phyloP scores from a whole-genome alignment of 2,113 vertebrate genomes.

The Ptyas mucosa region DNA sequence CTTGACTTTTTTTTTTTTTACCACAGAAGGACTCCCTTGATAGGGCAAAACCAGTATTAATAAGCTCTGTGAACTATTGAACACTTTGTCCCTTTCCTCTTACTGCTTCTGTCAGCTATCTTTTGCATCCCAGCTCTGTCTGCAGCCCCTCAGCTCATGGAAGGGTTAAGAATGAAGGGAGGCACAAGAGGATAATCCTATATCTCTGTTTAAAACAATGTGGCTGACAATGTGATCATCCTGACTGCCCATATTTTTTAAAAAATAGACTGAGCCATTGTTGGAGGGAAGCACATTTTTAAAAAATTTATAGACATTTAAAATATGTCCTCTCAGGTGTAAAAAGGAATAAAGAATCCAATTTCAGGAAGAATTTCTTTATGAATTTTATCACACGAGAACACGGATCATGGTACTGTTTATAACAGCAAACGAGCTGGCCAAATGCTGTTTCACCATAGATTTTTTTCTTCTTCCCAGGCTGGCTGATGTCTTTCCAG shows the following conservation, averaged over 20 bases:
- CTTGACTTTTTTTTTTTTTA: neutral
- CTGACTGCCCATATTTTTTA: neutral
- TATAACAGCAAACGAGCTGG: constrained; percentile 43
- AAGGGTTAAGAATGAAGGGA: neutral
- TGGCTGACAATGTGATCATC: neutral
- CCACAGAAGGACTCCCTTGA: neutral
- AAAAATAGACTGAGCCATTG: neutral
- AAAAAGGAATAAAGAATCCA: neutral
- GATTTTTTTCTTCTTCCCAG: constrained; percentile 51
- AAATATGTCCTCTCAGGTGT: neutral
- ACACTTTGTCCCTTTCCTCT: neutral
- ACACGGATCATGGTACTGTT: constrained; percentile 9
- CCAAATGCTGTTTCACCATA: constrained; percentile 41
- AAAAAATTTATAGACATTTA: neutral
- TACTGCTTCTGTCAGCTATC: neutral
- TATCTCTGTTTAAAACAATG: neutral
- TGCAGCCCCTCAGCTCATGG: neutral
- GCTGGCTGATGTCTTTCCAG: constrained; percentile 80
- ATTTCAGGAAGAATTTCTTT: neutral
- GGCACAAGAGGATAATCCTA: neutral
- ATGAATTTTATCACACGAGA: constrained; percentile 10
- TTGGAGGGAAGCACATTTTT: neutral
- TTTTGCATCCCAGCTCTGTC: neutral
- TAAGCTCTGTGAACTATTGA: neutral
- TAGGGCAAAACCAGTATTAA: neutral